Percentiles rank a stretch among this genome's conserved stretches.
Conservation (phyloP, 2,888 invertebrate genomes). For the Patella ulyssiponensis region DNA sequence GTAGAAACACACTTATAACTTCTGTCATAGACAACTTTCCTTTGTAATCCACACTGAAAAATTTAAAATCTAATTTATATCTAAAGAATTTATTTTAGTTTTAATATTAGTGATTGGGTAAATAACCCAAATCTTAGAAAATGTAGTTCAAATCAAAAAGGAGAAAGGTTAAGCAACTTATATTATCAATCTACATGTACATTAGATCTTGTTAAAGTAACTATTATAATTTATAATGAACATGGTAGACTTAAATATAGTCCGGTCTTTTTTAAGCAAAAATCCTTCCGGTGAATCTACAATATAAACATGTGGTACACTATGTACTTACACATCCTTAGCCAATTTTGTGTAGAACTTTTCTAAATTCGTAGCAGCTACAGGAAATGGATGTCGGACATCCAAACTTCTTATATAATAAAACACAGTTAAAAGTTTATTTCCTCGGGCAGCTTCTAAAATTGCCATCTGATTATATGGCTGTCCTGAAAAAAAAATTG, state of each 20-base stretch:
- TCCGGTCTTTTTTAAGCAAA: no score
- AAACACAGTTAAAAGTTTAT: conserved; percentile 86
- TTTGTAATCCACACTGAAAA: conserved; percentile 67
- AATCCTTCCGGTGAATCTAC: no score
- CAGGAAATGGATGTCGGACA: conserved; percentile 88
- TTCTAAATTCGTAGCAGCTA: conserved; percentile 85
- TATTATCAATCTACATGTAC: no score
- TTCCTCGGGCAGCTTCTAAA: conserved; percentile 84
- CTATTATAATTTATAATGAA: no score
- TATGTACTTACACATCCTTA: conserved; percentile 67
- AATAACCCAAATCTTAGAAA: not conserved
- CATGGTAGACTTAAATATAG: no score
- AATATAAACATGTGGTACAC: no score
- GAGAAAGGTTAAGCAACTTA: not conserved
- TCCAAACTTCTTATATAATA: conserved; percentile 88
- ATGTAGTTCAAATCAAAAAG: not conserved
- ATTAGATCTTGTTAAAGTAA: no score
- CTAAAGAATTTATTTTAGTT: no score
- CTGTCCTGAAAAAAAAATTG: conserved; percentile 77
- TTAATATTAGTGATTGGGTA: no score
- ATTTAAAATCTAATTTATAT: not conserved
- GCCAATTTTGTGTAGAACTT: conserved; percentile 78
- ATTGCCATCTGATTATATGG: conserved; percentile 90
- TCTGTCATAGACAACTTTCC: conserved; percentile 78
- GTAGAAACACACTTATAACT: conserved; percentile 75